Percentiles rank a stretch among this genome's conserved stretches.
phyloP scores from a whole-genome alignment of 2,797 vertebrate genomes.

The Chelmon rostratus region DNA sequence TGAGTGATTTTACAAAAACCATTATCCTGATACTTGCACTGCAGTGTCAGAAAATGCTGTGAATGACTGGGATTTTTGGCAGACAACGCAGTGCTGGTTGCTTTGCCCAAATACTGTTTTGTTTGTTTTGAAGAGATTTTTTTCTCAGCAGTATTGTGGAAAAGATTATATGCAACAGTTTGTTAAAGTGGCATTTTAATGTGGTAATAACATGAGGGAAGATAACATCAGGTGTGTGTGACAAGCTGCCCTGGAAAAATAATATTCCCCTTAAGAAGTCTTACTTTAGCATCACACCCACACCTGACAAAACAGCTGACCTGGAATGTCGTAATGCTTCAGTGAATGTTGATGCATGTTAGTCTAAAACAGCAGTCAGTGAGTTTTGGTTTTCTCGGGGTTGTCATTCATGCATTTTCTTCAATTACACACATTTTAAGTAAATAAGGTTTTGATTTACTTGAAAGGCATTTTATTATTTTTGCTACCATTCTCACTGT shows the following conservation, averaged over 20 bases:
- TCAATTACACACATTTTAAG: conserved; percentile 14
- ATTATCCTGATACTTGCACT: conserved; percentile 49
- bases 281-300: conserved; percentile 46
- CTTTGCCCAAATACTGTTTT: conserved; percentile 27
- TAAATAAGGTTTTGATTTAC: conserved; percentile 15
- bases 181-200: conserved; percentile 15
- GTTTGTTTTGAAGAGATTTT: conserved; percentile 27
- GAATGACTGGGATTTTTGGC: conserved; percentile 34
- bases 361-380: conserved; percentile 28
- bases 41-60: conserved; percentile 38
- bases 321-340: conserved; percentile 55
- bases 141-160: conserved; percentile 25
- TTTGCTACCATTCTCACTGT: conserved; percentile 1
- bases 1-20: conserved; percentile 67
- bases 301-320: conserved; percentile 46
- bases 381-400: conserved; percentile 44
- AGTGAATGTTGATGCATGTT: conserved; percentile 26
- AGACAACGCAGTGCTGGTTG: conserved; percentile 10
- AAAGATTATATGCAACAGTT: conserved; percentile 11
- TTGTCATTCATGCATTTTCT: conserved; percentile 32
- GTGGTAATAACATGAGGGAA: neutral
- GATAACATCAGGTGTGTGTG: conserved; percentile 29
- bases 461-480: conserved; percentile 3
- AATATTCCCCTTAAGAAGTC: conserved; percentile 51
- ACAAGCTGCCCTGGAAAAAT: conserved; percentile 33